Evolutionary conservation across 2,888 invertebrate species (phyloP), one percentile per base, ranked within the genome.

Genomic region (Perithous albicinctus): DNA sequence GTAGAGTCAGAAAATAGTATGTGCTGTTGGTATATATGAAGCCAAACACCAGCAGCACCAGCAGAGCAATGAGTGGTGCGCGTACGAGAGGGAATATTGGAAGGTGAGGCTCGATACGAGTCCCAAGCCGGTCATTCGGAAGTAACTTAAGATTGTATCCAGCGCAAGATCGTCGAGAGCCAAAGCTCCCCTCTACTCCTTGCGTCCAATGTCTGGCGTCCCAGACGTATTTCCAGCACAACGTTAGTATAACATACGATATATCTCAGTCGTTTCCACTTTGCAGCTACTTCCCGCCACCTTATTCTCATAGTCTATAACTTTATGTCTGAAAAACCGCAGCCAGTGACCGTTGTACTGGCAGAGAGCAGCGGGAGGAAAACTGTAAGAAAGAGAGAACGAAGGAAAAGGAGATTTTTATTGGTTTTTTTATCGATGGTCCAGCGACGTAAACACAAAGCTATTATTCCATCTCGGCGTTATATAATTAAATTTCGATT

Each of bases 121-220:
- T 84, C 89, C 89, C 89, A 84, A 81, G 86, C 79, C 83, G 87
- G 84, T 86, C 85, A 86, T 88, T 86, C 86, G 84, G 83, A 87
- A 89, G 85, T 87, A 85, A 87, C 86, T 87, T 86, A 85, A 88
- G 89, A 88, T 89, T 84, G 85, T 82, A 85, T 82, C 84, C 84
- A 74, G 63, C 46, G 29, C 72, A 26, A 48, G 46, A 79, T 67
- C 66, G 26, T 61, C 70, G 41, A 64, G 72, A 56, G 32, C 48
- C 43, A 29, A 74, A 46, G 48, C 32, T 46, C 35, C 54, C 66
- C 41, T 67, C 59, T 7, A 6, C 35, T 6, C 35, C 7, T 18
- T 38, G 18, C 32, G 41, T 77, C 73, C 72, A 56, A 64, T 51
- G 48, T 64, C 64, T n/a, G 32, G 20, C 48, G 35, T 35, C 43